Percentiles rank a stretch among this genome's conserved stretches.
phyloP scores from a whole-genome alignment of 2,888 invertebrate genomes.

The Rotaria sp. region DNA sequence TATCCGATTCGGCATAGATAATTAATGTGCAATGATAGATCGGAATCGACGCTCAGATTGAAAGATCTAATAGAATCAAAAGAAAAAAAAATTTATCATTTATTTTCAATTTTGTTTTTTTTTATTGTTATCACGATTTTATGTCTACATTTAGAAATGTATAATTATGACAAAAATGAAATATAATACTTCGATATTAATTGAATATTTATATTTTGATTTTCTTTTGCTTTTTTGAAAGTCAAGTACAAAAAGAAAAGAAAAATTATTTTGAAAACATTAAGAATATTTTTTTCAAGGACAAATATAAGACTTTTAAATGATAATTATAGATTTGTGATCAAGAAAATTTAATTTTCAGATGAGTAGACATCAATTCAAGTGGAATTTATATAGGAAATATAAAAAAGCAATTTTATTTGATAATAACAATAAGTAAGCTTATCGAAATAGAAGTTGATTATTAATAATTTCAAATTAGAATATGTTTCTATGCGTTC shows the following conservation, averaged over 20 bases:
- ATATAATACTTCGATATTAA: neutral
- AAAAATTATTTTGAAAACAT: too few relatives aligned
- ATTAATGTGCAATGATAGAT: neutral
- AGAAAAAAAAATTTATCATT: neutral
- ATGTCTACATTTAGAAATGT: neutral
- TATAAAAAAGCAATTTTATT: too few relatives aligned
- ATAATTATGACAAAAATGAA: neutral
- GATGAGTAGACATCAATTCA: neutral
- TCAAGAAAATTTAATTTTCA: neutral
- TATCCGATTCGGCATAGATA: neutral
- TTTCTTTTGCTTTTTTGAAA: neutral
- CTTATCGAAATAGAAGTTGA: too few relatives aligned
- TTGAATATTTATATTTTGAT: neutral
- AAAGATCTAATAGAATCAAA: neutral
- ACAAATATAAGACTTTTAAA: neutral
- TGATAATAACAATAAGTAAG: too few relatives aligned
- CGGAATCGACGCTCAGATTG: neutral
- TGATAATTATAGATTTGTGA: neutral
- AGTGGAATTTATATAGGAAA: neutral
- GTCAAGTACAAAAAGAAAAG: neutral
- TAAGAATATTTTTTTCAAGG: neutral
- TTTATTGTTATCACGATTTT: too few relatives aligned
- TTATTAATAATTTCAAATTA: too few relatives aligned
- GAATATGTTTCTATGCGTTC: too few relatives aligned
- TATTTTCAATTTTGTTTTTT: neutral